These are phyloP conservation scores for Leucoptera coffeella DNA, from an alignment of 2,888 invertebrate genomes.

Conservation along the genomic window DNA sequence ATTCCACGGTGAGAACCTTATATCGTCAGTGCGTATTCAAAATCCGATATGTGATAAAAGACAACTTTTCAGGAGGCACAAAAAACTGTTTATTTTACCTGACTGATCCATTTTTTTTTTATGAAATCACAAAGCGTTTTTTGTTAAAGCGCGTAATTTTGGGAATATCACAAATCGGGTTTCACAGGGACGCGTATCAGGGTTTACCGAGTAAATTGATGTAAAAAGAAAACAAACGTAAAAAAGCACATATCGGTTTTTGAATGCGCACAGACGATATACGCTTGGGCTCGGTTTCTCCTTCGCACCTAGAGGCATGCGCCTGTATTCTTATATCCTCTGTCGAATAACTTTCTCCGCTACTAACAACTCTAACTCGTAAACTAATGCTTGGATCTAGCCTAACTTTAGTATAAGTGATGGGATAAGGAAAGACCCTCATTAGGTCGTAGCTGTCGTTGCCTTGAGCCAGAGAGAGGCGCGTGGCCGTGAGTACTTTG, in stretches of 20 bases:
- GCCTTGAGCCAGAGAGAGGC: conserved; percentile 39
- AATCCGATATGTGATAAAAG: conserved; percentile 44
- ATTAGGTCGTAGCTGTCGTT: conserved; percentile 24
- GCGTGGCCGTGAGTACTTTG: conserved; percentile 50
- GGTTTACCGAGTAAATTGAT: too few relatives aligned
- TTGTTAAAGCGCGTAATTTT: too few relatives aligned
- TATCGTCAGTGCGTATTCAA: conserved; percentile 42
- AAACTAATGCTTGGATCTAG: conserved; percentile 42
- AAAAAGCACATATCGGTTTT: too few relatives aligned
- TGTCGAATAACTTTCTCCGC: conserved; percentile 38
- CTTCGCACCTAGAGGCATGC: conserved; percentile 43
- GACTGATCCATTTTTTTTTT: too few relatives aligned
- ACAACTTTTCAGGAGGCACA: too few relatives aligned
- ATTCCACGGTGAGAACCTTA: conserved; percentile 28
- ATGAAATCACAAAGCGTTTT: too few relatives aligned
- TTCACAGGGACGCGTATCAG: too few relatives aligned
- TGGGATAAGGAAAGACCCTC: conserved; percentile 76
- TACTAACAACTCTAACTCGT: conserved; percentile 32
- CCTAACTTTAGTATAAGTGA: conserved; percentile 49
- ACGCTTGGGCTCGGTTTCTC: conserved; percentile 47
- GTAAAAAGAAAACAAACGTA: too few relatives aligned
- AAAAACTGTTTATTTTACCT: too few relatives aligned
- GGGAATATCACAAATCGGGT: too few relatives aligned
- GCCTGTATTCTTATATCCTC: conserved; percentile 15
- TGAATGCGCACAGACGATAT: too few relatives aligned